phyloP scores from a whole-genome alignment of 30 jellyfish, hydroid and myxozoan species.

The Rhopilema esculentum region DNA sequence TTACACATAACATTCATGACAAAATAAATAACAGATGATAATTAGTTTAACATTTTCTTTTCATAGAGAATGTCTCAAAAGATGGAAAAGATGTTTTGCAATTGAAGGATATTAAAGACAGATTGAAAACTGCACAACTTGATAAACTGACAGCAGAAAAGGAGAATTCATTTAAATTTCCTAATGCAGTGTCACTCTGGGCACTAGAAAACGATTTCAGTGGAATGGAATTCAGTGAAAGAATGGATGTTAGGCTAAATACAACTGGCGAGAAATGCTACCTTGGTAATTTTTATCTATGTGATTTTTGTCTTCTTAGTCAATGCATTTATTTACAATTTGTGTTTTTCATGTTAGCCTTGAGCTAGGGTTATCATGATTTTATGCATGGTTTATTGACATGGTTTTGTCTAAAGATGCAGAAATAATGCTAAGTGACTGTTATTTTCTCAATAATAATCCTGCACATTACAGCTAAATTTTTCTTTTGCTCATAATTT shows the following conservation, averaged over 20 bases:
- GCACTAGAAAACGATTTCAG: conserved; percentile 80
- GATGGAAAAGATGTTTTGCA: conserved; percentile 83
- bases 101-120: conserved; percentile 26
- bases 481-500: too few species aligned
- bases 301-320: background rate
- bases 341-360: too few species aligned
- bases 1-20: too few species aligned
- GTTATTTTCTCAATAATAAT: too few species aligned
- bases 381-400: too few species aligned
- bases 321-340: too few species aligned
- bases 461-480: too few species aligned
- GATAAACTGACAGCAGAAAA: conserved; percentile 56
- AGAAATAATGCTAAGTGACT: too few species aligned
- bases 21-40: too few species aligned
- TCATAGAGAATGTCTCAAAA: conserved; percentile 66
- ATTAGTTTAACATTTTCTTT: background rate
- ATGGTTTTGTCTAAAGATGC: too few species aligned
- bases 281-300: conserved; percentile 33
- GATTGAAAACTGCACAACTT: conserved; percentile 20
- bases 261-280: conserved; percentile 81
- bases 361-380: too few species aligned
- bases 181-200: conserved; percentile 71
- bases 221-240: conserved; percentile 75
- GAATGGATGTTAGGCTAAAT: conserved; percentile 69
- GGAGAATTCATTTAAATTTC: conserved; percentile 5